phyloP scores from a whole-genome alignment of 2,113 vertebrate genomes.

The Climacteris rufus region DNA sequence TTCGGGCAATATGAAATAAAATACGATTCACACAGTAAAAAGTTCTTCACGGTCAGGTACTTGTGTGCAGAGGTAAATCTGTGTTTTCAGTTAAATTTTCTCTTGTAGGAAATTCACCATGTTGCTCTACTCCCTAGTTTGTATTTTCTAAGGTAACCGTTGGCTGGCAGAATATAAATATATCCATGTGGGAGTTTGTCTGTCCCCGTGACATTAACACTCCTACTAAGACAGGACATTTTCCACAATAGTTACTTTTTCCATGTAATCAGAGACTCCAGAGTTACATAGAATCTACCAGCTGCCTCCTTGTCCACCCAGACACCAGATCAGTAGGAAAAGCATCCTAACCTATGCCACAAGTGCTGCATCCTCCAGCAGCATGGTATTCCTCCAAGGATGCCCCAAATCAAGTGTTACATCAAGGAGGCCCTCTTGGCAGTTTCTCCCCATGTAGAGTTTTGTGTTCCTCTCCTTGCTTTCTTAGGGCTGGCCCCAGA shows the following conservation, averaged over 20 bases:
- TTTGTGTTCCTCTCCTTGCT: not conserved
- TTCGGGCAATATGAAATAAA: not conserved
- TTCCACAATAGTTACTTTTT: not conserved
- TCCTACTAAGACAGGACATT: not conserved
- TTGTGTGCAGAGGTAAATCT: not conserved
- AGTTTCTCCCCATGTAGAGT: rapidly evolving
- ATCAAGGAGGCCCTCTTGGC: not conserved
- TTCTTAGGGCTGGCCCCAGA: not conserved
- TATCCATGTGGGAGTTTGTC: not conserved
- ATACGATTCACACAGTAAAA: not conserved
- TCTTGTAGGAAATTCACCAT: not conserved
- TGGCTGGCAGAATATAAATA: not conserved
- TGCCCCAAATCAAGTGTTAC: not conserved
- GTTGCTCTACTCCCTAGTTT: not conserved
- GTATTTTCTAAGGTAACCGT: not conserved
- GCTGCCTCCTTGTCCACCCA: not conserved
- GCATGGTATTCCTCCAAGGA: not conserved
- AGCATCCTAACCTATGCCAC: not conserved
- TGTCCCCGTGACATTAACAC: not conserved
- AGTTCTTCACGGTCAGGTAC: not conserved
- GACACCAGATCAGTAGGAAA: not conserved
- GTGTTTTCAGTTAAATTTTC: not conserved
- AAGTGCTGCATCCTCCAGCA: not conserved
- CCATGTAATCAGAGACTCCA: not conserved
- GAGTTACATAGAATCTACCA: not conserved